phyloP scores from a whole-genome alignment of 2,113 vertebrate species.

The Phaethornis superciliosus region DNA sequence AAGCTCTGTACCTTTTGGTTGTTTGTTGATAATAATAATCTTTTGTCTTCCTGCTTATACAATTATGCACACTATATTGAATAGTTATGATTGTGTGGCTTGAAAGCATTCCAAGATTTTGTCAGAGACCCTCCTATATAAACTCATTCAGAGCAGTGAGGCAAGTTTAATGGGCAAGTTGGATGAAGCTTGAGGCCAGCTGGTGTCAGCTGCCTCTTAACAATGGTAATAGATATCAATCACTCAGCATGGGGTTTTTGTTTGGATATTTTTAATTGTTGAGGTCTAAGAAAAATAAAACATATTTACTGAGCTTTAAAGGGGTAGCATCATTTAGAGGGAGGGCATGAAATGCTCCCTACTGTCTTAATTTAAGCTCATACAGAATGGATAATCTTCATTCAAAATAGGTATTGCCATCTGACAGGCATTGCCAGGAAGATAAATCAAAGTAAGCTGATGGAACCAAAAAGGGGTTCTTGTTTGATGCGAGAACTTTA shows the following conservation, averaged over 20 bases:
- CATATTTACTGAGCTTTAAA: slow-evolving; percentile 26
- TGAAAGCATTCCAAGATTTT: slow-evolving; percentile 39
- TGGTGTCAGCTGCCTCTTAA: slow-evolving; percentile 61
- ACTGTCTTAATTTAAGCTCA: slow-evolving; percentile 12
- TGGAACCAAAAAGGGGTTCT: neutral
- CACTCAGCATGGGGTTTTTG: slow-evolving; percentile 11
- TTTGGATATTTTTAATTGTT: slow-evolving; percentile 6
- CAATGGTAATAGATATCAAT: slow-evolving; percentile 44
- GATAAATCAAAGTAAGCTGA: neutral
- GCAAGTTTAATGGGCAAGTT: slow-evolving; percentile 52
- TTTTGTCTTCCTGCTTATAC: slow-evolving; percentile 14
- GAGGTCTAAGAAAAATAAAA: slow-evolving; percentile 15
- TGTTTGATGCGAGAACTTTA: neutral
- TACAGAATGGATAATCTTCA: slow-evolving; percentile 6
- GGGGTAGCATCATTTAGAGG: neutral
- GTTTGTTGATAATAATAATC: neutral
- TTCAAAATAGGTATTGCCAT: neutral
- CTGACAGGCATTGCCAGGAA: neutral
- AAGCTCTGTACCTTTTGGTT: slow-evolving; percentile 16
- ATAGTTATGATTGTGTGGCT: slow-evolving; percentile 18
- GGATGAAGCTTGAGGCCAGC: slow-evolving; percentile 58
- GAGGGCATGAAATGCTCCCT: neutral
- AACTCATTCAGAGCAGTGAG: slow-evolving; percentile 39
- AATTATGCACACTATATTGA: slow-evolving; percentile 23
- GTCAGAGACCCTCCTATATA: neutral